Base-by-base conservation (phyloP, 2,113 vertebrate species). In the Microtus montanus region DNA sequence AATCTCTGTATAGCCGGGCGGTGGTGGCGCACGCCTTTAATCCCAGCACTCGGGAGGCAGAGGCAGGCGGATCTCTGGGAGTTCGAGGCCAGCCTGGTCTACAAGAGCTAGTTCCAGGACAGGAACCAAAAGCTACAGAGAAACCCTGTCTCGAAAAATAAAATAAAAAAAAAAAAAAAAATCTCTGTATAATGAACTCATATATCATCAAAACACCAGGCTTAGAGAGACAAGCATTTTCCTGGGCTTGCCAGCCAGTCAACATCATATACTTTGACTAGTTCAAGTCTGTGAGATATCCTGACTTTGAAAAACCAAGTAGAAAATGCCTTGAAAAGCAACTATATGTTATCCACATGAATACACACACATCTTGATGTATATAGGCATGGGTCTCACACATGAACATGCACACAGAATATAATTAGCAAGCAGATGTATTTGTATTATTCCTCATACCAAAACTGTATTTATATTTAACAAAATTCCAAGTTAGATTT, bases 391-490 rank as follows among this genome's bases (percentile, higher is more conserved):
- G 20, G 19, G 33, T 4, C 49, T 80, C 33, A 52, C 1, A 11
- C 49, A n/a, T 24, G 52, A 80, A 35, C 54, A 38, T 38, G 54
- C 0, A 26, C 2, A 83, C 13, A 83, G 28, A 78, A 58, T 58
- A 58, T 58, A n/a, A n/a, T 70, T n/a, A 92, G n/a, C 33, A 93
- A 87, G 20, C 73, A 80, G 86, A 75, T 77, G 38, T 89, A 90
- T 78, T 44, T 61, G 54, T n/a, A 11, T 71, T 28, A 5, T 90
- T 90, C 14, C 3, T 87, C 58, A 63, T 58, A 58, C 1, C 1
- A 91, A 70, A 87, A 12, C 7, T 86, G 2, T 75, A 94, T 33
- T 71, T 83, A 73, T 3, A 71, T 26, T 89, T n/a, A 82, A 6
- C 93, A 92, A 92, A 89, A 82, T 91, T 93, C 35, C 22, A 24